These are phyloP conservation scores for Morpho deidamia DNA, from an alignment of 2,888 invertebrate species.

Conservation along the genomic window DNA sequence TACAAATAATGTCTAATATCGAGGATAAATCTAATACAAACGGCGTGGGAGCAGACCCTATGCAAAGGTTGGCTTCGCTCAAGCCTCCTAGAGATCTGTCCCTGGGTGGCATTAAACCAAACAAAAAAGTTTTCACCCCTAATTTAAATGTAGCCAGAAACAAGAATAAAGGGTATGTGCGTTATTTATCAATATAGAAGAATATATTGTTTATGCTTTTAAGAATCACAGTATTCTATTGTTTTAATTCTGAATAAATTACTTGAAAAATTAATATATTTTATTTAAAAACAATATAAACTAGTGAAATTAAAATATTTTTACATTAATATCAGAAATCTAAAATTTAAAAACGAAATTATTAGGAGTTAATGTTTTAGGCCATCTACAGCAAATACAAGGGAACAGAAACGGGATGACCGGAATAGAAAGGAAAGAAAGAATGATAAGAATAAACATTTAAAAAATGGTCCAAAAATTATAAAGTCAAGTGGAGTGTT, in stretches of 20 bases:
- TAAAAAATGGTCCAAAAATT: slow-evolving; percentile 54
- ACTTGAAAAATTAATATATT: too few relatives aligned
- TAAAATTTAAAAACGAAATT: too few relatives aligned
- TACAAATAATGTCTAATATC: slow-evolving; percentile 46
- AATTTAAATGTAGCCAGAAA: slow-evolving; percentile 80
- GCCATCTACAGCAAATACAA: slow-evolving; percentile 35
- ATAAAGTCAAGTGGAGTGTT: slow-evolving; percentile 69
- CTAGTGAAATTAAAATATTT: too few relatives aligned
- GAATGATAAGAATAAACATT: slow-evolving; percentile 47
- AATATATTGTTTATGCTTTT: too few relatives aligned
- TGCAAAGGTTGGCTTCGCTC: slow-evolving; percentile 67
- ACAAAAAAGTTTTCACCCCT: slow-evolving; percentile 79
- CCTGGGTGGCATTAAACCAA: slow-evolving; percentile 68
- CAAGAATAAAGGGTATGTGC: slow-evolving; percentile 69
- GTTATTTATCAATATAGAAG: background rate
- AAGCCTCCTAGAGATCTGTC: slow-evolving; percentile 78
- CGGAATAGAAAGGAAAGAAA: slow-evolving; percentile 45
- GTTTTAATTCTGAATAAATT: too few relatives aligned
- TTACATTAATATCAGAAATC: too few relatives aligned
- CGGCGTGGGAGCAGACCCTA: slow-evolving; percentile 48
- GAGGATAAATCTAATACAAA: slow-evolving; percentile 50
- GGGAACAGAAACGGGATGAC: slow-evolving; percentile 50
- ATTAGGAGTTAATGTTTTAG: slow-evolving; percentile 23
- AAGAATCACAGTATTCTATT: too few relatives aligned
- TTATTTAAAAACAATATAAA: too few relatives aligned